Percentiles rank a stretch among this genome's conserved stretches.
These are phyloP conservation scores for Dusona sp. DNA, from an alignment of 2,888 invertebrate genomes.

Conservation along the genomic window DNA sequence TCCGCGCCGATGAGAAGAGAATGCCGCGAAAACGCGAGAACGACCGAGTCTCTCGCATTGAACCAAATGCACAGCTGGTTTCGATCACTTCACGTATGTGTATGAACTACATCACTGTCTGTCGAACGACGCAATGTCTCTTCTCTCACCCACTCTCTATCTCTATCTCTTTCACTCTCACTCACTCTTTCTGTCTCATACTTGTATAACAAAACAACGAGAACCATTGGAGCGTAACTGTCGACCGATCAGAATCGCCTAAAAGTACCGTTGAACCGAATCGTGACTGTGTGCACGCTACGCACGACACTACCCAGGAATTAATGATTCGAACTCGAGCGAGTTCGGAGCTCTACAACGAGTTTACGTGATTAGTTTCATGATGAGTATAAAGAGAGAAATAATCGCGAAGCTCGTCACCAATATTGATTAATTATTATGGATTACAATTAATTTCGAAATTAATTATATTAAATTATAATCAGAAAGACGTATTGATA, in stretches of 20 bases:
- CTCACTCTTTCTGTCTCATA: conserved; percentile 11
- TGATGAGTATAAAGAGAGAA: conserved; percentile 1
- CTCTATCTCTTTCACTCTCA: not conserved
- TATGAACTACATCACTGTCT: conserved; percentile 18
- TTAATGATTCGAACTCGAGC: conserved; percentile 55
- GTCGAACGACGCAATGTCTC: conserved; percentile 42
- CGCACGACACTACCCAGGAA: conserved; percentile 38
- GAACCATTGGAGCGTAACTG: conserved; percentile 57
- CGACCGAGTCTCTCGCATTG: conserved; percentile 17
- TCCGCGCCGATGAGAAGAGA: conserved; percentile 35
- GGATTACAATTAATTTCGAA: not conserved
- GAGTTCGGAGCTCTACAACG: conserved; percentile 18
- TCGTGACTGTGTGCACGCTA: conserved; percentile 38
- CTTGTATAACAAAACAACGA: conserved; percentile 28
- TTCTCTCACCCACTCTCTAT: not conserved
- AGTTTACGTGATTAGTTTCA: conserved; percentile 29
- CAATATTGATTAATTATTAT: not conserved
- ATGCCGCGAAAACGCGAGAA: conserved; percentile 27
- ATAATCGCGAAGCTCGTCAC: not conserved
- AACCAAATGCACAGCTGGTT: conserved; percentile 42
- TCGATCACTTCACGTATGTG: conserved; percentile 21
- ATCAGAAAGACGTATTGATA: not conserved
- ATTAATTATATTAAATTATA: not conserved
- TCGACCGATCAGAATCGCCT: conserved; percentile 44
- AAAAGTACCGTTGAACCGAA: conserved; percentile 58